Percentiles rank a stretch among this genome's conserved stretches.
phyloP scores from a whole-genome alignment of 2,888 invertebrate genomes.

The Neelides folsomi region DNA sequence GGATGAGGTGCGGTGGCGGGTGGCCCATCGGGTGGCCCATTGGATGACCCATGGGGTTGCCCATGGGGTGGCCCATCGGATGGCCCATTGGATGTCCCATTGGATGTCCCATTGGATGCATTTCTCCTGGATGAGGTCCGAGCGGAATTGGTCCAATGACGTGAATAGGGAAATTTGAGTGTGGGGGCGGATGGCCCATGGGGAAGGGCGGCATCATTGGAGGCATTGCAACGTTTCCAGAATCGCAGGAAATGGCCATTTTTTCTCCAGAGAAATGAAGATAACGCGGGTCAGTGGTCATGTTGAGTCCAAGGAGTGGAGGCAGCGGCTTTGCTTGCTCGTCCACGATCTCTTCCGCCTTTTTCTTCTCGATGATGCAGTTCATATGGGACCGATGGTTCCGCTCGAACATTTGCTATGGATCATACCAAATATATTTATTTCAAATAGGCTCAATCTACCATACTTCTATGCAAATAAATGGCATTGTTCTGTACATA shows the following conservation, averaged over 20 bases:
- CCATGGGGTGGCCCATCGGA: slow-evolving; percentile 5
- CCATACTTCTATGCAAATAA: too few species aligned
- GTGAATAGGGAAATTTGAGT: slow-evolving; percentile 40
- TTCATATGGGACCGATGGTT: slow-evolving; percentile 62
- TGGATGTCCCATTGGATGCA: slow-evolving; percentile 3
- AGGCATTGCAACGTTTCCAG: slow-evolving; percentile 46
- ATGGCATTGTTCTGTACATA: too few species aligned
- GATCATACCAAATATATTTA: slow-evolving; percentile 11
- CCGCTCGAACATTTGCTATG: slow-evolving; percentile 43
- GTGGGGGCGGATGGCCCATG: slow-evolving; percentile 34
- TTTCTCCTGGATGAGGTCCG: neutral
- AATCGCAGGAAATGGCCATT: slow-evolving; percentile 76
- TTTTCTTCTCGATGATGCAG: slow-evolving; percentile 75
- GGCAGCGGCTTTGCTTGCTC: slow-evolving; percentile 53
- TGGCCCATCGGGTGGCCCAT: slow-evolving; percentile 5
- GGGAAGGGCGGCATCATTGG: slow-evolving; percentile 21
- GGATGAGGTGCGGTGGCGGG: slow-evolving; percentile 15
- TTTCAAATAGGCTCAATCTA: too few species aligned
- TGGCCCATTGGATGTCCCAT: slow-evolving; percentile 14
- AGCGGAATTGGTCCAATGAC: slow-evolving; percentile 31
- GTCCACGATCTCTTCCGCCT: slow-evolving; percentile 67
- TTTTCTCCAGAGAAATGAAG: slow-evolving; percentile 67
- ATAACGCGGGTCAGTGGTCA: slow-evolving; percentile 57
- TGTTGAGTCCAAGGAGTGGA: slow-evolving; percentile 52
- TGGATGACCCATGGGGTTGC: slow-evolving; percentile 10